Base-by-base conservation (phyloP, 2,113 vertebrate species). In the Rhegmatorhina hoffmannsi region DNA sequence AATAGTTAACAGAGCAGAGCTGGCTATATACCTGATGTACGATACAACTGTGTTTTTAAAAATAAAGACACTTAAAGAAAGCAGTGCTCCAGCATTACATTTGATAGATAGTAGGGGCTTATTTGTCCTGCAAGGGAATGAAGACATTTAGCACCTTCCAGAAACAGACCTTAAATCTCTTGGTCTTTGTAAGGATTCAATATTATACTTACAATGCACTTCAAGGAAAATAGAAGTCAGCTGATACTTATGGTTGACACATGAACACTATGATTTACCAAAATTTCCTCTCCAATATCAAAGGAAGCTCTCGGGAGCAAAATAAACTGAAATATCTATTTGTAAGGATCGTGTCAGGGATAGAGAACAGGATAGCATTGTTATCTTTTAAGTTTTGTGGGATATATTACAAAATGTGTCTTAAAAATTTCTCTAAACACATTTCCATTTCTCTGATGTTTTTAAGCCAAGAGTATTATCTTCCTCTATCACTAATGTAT, bases 141-240 rank as follows among this genome's bases (percentile, higher is more conserved):
- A 92, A 88, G 72, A 55, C 18, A 44, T 90, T 90, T 70, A 81
- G 33, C 83, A 84, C 52, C 56, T 90, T 92, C 13, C 59, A 86
- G 68, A 64, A 86, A 29, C n/a, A 86, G 59, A 66, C 19, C 12
- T 34, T 66, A 55, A 88, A 92, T 94, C 72, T 83, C 67, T 74
- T 84, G 34, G 68, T 84, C 59, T 94, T 76, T 83, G 8, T 70
- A 69, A 88, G 63, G 79, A 83, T 94, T 95, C 87, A 70, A 40
- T 80, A 67, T 90, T 88, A 90, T 55, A 80, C 52, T 94, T 96
- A 86, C 38, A 77, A 77, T 70, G 59, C 47, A 43, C 55, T 89
- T 94, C 52, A 84, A 87, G 47, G 66, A 82, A 94, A 91, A 89
- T 60, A 82, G 50, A 87, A 89, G 49, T 38, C 56, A 68, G 49